Evolutionary conservation across 1,140 invertebrate genomes (phyloP).

Genomic region (Heliothis virescens): DNA sequence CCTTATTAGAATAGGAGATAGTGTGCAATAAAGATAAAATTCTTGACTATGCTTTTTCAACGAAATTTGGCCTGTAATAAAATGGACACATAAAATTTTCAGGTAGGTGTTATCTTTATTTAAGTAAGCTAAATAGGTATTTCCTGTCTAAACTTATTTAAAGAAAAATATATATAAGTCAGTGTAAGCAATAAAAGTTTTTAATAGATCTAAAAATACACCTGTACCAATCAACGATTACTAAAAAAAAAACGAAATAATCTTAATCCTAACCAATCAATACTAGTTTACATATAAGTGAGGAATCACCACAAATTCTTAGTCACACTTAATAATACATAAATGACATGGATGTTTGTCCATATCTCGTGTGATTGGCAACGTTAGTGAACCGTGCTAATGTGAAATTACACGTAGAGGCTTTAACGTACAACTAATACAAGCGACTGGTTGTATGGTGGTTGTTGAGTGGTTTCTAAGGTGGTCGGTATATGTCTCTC

Average conservation of each 20-base stretch:
- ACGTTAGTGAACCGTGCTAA: constrained; percentile 3
- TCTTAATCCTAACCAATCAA: background rate
- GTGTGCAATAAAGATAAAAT: no score
- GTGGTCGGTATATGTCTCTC: background rate
- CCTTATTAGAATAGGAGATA: no score
- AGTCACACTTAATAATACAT: constrained; percentile 12
- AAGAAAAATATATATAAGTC: no score
- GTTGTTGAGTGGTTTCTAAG: background rate
- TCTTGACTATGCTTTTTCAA: no score
- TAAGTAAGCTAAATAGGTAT: no score
- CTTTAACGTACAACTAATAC: background rate
- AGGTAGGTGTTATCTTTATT: no score
- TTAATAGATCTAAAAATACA: no score
- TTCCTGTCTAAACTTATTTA: no score
- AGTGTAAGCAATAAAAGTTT: no score
- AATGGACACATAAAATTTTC: no score
- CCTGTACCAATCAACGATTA: background rate
- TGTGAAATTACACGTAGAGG: constrained; percentile 1
- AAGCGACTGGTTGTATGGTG: constrained; percentile 9
- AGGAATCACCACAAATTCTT: background rate
- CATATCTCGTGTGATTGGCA: background rate
- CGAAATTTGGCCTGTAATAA: no score
- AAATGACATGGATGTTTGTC: constrained; percentile 6
- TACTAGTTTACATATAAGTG: background rate
- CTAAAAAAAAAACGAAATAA: background rate